These are phyloP conservation scores for Anthrax anthrax DNA, from an alignment of 2,888 invertebrate genomes.

Conservation along the genomic window DNA sequence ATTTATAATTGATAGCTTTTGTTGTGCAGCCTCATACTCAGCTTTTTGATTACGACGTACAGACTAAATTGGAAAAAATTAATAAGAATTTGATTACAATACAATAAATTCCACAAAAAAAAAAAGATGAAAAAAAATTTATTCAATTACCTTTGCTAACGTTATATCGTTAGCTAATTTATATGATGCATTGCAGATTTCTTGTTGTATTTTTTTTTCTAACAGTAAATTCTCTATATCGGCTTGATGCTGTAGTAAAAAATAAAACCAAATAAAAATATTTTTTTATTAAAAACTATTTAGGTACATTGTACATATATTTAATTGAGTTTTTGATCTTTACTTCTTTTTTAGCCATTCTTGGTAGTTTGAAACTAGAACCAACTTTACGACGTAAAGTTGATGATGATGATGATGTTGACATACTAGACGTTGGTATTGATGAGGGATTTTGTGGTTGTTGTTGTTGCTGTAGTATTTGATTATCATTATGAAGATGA, in stretches of 20 bases:
- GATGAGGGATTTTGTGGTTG: too few species aligned
- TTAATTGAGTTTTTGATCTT: neutral
- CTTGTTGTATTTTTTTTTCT: conserved; percentile 13
- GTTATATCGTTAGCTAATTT: conserved; percentile 12
- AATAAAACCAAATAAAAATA: neutral
- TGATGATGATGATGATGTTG: too few species aligned
- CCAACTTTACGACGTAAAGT: conserved; percentile 22
- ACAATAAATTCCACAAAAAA: too few species aligned
- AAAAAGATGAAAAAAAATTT: neutral
- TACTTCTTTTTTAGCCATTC: conserved; percentile 7
- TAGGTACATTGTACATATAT: too few species aligned
- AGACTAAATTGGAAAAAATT: conserved; percentile 2
- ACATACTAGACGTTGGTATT: neutral
- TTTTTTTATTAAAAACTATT: neutral
- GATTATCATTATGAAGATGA: conserved; percentile 10
- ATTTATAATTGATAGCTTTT: conserved; percentile 18
- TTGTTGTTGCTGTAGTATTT: neutral
- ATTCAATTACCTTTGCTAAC: conserved; percentile 4
- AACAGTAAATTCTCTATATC: conserved; percentile 13
- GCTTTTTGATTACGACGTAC: conserved; percentile 15
- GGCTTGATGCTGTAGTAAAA: conserved; percentile 1
- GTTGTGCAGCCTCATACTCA: conserved; percentile 16
- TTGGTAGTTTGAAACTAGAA: conserved; percentile 15
- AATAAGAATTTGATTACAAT: neutral
- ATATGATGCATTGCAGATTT: conserved; percentile 12